phyloP scores from a whole-genome alignment of 2,888 invertebrate species.

The Acrocyrtus sp. region DNA sequence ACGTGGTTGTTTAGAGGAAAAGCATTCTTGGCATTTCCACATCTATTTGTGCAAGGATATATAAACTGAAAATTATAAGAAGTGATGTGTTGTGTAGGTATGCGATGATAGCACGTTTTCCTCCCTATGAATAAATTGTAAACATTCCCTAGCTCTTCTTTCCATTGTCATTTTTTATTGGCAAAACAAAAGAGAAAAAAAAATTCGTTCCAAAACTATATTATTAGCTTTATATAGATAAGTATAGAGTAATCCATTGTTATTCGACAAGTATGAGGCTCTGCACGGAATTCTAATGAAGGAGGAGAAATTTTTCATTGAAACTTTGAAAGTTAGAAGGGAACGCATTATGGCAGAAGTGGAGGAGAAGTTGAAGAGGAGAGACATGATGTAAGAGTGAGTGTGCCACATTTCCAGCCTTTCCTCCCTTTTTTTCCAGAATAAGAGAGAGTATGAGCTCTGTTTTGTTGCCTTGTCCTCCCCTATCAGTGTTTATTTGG shows the following conservation, averaged over 20 bases:
- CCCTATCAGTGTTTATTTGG: constrained; percentile 40
- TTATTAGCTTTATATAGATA: background rate
- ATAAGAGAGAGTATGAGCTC: background rate
- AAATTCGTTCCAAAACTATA: background rate
- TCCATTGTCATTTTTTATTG: background rate
- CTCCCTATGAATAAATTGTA: constrained; percentile 6
- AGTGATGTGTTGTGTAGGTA: background rate
- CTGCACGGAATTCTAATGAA: constrained; percentile 39
- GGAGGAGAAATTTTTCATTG: constrained; percentile 9
- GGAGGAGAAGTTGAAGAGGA: too few relatives aligned
- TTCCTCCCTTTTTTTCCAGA: background rate
- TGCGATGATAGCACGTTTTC: background rate
- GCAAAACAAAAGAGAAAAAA: constrained; percentile 4
- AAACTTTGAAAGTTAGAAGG: constrained; percentile 15
- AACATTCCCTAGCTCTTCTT: background rate
- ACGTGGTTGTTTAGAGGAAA: background rate
- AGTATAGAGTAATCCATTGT: background rate
- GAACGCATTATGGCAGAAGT: too few relatives aligned
- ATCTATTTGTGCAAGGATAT: too few relatives aligned
- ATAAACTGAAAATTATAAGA: background rate
- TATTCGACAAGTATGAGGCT: constrained; percentile 9
- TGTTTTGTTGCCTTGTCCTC: background rate
- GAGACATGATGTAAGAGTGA: background rate
- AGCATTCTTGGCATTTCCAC: too few relatives aligned
- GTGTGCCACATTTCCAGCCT: background rate